Evolutionary conservation across 2,888 invertebrate species (phyloP).

Genomic region (Scaptomyza parva): DNA sequence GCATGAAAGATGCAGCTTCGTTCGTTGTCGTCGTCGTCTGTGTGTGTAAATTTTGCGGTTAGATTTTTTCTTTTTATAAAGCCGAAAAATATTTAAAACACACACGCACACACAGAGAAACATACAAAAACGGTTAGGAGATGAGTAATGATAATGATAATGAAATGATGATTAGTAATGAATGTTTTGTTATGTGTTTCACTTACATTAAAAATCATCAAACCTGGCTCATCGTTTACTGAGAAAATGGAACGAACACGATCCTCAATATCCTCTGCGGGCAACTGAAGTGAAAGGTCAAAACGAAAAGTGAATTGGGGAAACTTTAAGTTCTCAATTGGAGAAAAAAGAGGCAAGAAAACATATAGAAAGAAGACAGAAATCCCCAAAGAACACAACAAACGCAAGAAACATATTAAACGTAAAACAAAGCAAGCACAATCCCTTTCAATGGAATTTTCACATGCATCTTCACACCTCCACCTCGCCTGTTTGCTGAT

Average conservation of each 20-base stretch:
- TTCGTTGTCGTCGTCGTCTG: slow-evolving; percentile 55
- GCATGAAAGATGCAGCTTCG: slow-evolving; percentile 69
- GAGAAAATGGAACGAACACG: slow-evolving; percentile 55
- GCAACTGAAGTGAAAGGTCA: slow-evolving; percentile 60
- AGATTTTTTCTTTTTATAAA: slow-evolving; percentile 44
- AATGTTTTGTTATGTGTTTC: slow-evolving; percentile 6
- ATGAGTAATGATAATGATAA: too few relatives aligned
- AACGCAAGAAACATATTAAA: slow-evolving; percentile 17
- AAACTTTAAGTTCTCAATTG: slow-evolving; percentile 50
- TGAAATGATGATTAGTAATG: slow-evolving; percentile 3
- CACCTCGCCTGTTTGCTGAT: slow-evolving; percentile 30
- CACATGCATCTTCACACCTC: slow-evolving; percentile 46
- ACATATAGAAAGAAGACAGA: not conserved
- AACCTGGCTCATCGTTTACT: slow-evolving; percentile 51
- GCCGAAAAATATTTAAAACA: slow-evolving; percentile 36
- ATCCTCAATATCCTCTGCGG: slow-evolving; percentile 49
- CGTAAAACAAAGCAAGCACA: slow-evolving; percentile 12
- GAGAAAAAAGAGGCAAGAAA: not conserved
- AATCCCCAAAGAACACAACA: slow-evolving; percentile 19
- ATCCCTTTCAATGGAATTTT: not conserved
- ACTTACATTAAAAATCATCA: slow-evolving; percentile 71
- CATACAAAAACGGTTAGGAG: slow-evolving; percentile 43
- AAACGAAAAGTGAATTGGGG: slow-evolving; percentile 46
- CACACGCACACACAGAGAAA: slow-evolving; percentile 52
- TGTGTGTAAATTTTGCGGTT: slow-evolving; percentile 67